Evolutionary conservation across 2,113 vertebrate genomes (phyloP).

Genomic region (Canis aureus): DNA sequence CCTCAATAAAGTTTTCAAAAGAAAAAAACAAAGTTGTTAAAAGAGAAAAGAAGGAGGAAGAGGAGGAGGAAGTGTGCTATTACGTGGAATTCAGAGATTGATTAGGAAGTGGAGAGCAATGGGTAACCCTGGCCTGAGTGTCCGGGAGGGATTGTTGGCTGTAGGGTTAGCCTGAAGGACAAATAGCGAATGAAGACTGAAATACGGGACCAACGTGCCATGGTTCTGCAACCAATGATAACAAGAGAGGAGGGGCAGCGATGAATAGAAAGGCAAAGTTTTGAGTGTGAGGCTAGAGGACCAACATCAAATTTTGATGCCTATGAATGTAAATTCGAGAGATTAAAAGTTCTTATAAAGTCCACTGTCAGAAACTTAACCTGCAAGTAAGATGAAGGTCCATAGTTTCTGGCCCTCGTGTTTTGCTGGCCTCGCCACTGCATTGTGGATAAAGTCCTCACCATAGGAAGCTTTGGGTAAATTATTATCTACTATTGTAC

Average conservation of each 20-base stretch:
- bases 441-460: background rate
- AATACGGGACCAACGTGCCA: accelerated
- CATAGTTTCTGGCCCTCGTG: background rate
- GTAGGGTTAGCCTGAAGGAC: background rate
- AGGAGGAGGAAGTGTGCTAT: background rate
- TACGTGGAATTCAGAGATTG: background rate
- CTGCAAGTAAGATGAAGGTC: background rate
- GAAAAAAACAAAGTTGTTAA: too few species aligned
- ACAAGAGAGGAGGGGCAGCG: background rate
- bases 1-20: background rate
- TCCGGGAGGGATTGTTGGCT: background rate
- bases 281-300: background rate
- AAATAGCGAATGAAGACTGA: background rate
- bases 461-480: background rate
- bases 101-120: background rate
- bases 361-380: background rate
- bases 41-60: background rate
- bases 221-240: background rate
- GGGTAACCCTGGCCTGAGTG: too few species aligned
- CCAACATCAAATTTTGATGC: background rate
- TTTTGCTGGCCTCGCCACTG: background rate
- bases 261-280: background rate
- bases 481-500: background rate
- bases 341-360: background rate
- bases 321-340: background rate